Evolutionary conservation across 2,797 vertebrate genomes (phyloP), one percentile per base, ranked within the genome.

Genomic region (Cynodonichthys magdalenae): DNA sequence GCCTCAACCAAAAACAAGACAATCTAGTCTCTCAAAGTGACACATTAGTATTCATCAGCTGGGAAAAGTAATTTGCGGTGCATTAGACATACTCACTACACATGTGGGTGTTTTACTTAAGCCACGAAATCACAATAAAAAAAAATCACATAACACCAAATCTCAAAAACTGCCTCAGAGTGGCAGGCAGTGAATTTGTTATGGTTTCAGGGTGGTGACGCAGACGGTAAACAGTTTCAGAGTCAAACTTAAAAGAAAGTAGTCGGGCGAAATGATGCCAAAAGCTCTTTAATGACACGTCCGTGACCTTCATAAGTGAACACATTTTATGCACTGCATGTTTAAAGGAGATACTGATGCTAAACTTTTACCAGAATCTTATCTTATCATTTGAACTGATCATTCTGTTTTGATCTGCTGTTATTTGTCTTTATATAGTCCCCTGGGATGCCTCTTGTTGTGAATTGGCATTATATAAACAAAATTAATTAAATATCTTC

Each of bases 31-130:
- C 39, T 81, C 65, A 75, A 77, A 82, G 71, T 70, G 71, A 65
- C 18, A 12, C 34, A 80, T 85, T 75, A 64, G 64, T 72, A 76
- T 85, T 84, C 69, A 72, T 79, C 61, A 63, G 63, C 45, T 63
- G 67, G 44, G 66, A 74, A 60, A 66, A 67, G 57, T 68, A 29
- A 73, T 84, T 80, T 71, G 46, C n/a, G 56, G 72, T 74, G 66
- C 72, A 73, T 82, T 77, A 77, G 36, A 80, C 71, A 60, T 66
- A 58, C 60, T 62, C 50, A 59, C 59, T 47, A 47, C 61, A 51
- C 64, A 80, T 65, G 67, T 6, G 24, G 60, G 65, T 55, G 57
- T 34, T 66, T 56, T 64, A 69, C 66, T 79, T 75, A 63, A 59
- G 52, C 31, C 36, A 52, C 59, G 76, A 76, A 75, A 71, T 69